Base-by-base conservation (phyloP, 1,140 invertebrate genomes). In the Drosophila paulistorum region DNA sequence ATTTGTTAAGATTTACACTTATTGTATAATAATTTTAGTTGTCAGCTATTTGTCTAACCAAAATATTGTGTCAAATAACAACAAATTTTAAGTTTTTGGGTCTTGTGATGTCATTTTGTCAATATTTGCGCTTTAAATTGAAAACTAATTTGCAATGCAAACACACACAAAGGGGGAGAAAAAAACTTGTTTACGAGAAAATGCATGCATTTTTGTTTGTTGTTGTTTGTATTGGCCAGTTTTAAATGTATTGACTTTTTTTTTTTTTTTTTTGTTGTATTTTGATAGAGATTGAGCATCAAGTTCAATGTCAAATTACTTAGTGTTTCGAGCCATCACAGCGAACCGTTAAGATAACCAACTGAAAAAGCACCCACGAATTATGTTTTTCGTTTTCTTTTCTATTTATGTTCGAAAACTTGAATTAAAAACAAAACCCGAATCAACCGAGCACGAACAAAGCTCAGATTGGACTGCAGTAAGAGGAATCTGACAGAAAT, bases 121-220 rank as follows among this genome's bases (percentile, higher is more conserved):
- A 87, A 86, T 87, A 78, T 87, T 87, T 87, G 65, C 51, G n/a
- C 20, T 63, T 68, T 57, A 77, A 82, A 86, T 82, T 79, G 79
- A 79, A 83, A 87, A 79, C 83, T 71, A 77, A 86, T 86, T 87
- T 79, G 66, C 62, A 71, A 71, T 76, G 83, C 76, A 87, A 86
- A 86, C 77, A 82, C 68, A 55, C 26, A 30, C 2, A 30, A 3
- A 7, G 30, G 30, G 6, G 3, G 30, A 30, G 3, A 26, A 20
- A 39, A 14, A 11, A 10, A 68, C 79, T 71, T 74, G 71, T 66
- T 74, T 74, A 79, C 71, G 48, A 70, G 71, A 73, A 66, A 65
- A 51, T 14, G 45, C 69, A 63, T 76, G 65, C 79, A 81, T 55
- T 30, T 72, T 73, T 71, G 20, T 26, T 70, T 71, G 63, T 60